These are phyloP conservation scores for Morinoia aosen DNA, from an alignment of 2,888 invertebrate genomes.

Conservation along the genomic window DNA sequence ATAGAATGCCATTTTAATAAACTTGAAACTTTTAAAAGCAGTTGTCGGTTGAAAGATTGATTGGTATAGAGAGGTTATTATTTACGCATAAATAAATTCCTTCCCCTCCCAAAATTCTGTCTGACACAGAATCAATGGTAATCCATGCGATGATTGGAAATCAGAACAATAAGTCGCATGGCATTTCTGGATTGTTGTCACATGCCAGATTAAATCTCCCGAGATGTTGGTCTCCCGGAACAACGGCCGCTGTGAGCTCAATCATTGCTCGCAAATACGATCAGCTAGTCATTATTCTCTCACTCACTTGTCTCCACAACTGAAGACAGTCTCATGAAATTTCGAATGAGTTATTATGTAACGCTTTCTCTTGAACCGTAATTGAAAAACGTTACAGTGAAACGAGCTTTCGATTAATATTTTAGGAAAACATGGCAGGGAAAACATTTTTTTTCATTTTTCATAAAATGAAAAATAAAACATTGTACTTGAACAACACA, in stretches of 20 bases:
- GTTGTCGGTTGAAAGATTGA: background rate
- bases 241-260: background rate
- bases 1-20: too few relatives aligned
- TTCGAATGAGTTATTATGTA: background rate
- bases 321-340: background rate
- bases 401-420: background rate
- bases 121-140: background rate
- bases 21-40: too few relatives aligned
- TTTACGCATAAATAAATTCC: background rate
- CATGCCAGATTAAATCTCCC: background rate
- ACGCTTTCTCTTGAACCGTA: background rate
- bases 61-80: background rate
- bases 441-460: too few relatives aligned
- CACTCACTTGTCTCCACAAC: background rate
- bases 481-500: too few relatives aligned
- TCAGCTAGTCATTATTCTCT: background rate
- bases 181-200: background rate
- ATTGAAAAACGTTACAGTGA: background rate
- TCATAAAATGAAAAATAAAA: too few relatives aligned
- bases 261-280: background rate
- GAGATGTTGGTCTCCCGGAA: background rate
- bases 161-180: background rate
- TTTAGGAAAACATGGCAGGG: background rate
- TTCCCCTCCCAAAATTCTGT: background rate
- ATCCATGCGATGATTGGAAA: background rate